Evolutionary conservation across 2,888 invertebrate genomes (phyloP).

Genomic region (Anthophora plumipes): DNA sequence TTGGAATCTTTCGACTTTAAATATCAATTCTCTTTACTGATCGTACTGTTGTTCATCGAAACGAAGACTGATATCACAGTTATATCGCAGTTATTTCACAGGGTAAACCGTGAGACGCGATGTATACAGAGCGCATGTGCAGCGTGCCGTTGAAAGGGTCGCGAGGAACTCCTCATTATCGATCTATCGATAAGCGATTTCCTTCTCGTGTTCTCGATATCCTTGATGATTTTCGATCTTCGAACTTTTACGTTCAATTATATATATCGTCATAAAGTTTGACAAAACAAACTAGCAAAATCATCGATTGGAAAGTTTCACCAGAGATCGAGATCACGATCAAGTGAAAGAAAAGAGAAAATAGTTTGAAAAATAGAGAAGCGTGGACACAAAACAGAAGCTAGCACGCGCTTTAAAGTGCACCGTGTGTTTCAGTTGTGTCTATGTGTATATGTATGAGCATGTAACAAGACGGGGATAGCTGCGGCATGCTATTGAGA

Average conservation of each 20-base stretch:
- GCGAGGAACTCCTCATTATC: not conserved
- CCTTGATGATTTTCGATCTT: not conserved
- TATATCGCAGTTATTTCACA: not conserved
- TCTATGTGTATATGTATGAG: conserved; percentile 9
- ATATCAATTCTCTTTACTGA: not conserved
- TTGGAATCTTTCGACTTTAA: not conserved
- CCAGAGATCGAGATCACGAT: conserved; percentile 1
- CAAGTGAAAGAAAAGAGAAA: not conserved
- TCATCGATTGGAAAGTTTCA: conserved; percentile 2
- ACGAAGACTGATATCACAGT: not conserved
- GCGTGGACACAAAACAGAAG: conserved; percentile 28
- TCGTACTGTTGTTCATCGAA: conserved; percentile 4
- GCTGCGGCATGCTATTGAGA: not conserved
- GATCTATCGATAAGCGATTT: conserved; percentile 17
- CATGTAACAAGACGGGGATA: not conserved
- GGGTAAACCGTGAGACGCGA: conserved; percentile 9
- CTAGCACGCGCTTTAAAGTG: not conserved
- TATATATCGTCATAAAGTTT: not conserved
- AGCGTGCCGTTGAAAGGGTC: conserved; percentile 39
- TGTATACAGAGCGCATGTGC: conserved; percentile 31
- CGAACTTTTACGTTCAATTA: not conserved
- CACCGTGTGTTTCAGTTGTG: not conserved
- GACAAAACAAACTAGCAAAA: not conserved
- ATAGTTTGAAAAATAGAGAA: conserved; percentile 8
- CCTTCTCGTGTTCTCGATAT: conserved; percentile 4